Evolutionary conservation across 2,113 vertebrate genomes (phyloP), one percentile per base, ranked within the genome.

Genomic region (Scopus umbretta): DNA sequence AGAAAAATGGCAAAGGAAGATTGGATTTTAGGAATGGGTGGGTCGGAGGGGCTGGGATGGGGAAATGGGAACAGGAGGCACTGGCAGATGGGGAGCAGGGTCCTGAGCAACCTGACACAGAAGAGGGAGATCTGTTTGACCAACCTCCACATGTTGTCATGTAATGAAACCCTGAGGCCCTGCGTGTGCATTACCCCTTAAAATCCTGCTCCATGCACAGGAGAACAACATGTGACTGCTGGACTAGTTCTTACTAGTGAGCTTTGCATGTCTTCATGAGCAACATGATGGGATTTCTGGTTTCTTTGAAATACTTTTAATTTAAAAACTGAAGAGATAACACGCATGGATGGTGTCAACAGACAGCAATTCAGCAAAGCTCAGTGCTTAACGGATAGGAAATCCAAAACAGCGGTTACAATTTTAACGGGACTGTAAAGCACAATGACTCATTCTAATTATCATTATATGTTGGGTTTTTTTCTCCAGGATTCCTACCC

Each of bases 161-260:
- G 26, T 34, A 56, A 47, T 22, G 26, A n/a, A n/a, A n/a, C n/a
- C 16, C 15, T 43, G 36, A 80, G 92, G 63, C 8, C 8, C 12
- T 1, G 0, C 50, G 34, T 42, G 5, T 68, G 12, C 6, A 5
- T 47, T 72, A 38, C 1, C 4, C 13, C 50, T 72, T 78, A 26
- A 62, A 80, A 45, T 58, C 27, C n/a, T 75, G 10, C 5, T 80
- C 49, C 2, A 2, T n/a, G 26, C 6, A 2, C 47, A 65, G 36
- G 26, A 47, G 12, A 61, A 32, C 63, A 79, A 18, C 11, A 19
- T 72, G 27, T 2, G 4, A 40, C 47, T 1, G 9, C 26, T 30
- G 30, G n/a, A 30, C 34, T 50, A 5, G 18, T 38, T 84, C 59
- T 32, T 85, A 0, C 21, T 61, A 7, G 4, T 43, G 55, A 80